Evolutionary conservation across 2,113 vertebrate genomes (phyloP).

Genomic region (Regulus satrapa): DNA sequence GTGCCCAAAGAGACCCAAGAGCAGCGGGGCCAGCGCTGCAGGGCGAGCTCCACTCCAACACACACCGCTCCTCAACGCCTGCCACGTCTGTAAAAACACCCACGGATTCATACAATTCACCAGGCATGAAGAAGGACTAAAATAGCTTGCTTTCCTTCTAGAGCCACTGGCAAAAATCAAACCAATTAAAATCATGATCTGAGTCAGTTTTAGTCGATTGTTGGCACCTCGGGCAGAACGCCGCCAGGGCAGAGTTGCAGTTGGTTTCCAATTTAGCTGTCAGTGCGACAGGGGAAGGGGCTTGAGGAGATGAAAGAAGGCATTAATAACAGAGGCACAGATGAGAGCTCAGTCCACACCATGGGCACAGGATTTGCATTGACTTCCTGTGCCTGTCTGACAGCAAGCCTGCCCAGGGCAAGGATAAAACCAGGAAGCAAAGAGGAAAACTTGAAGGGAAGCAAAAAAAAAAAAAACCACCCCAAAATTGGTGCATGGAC

Average conservation of each 20-base stretch:
- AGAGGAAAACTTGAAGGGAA: not conserved
- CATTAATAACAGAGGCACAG: not conserved
- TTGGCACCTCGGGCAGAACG: not conserved
- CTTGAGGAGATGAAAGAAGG: not conserved
- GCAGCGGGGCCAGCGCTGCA: not conserved
- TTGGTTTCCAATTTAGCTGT: not conserved
- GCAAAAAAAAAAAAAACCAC: not conserved
- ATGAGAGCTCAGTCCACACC: not conserved
- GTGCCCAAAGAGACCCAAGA: not conserved
- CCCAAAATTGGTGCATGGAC: too few relatives aligned
- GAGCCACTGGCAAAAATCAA: constrained; percentile 24
- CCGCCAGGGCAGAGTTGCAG: not conserved
- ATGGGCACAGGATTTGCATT: not conserved
- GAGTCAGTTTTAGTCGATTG: not conserved
- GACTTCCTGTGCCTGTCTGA: not conserved
- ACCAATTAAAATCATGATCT: constrained; percentile 26
- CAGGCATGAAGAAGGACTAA: not conserved
- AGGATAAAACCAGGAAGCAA: not conserved
- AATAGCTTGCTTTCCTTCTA: not conserved
- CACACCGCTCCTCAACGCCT: not conserved
- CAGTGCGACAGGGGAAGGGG: not conserved
- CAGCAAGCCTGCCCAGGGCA: not conserved
- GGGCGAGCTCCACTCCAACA: not conserved
- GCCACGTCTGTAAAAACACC: not conserved
- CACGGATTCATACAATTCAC: not conserved